Evolutionary conservation across 2,113 vertebrate genomes (phyloP).

Genomic region (Tyrannus savana): DNA sequence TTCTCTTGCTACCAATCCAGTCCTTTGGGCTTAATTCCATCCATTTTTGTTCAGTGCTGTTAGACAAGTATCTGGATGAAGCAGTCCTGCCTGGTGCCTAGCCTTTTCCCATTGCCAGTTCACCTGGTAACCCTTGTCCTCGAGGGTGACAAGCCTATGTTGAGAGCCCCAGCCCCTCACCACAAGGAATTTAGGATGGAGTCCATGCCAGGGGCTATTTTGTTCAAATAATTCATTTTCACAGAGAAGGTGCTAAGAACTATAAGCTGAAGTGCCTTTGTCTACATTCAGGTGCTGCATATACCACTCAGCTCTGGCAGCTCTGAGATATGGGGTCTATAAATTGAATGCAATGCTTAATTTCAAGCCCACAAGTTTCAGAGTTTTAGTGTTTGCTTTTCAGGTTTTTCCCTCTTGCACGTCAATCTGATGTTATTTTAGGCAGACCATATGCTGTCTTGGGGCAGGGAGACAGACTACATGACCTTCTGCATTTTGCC

Average conservation of each 20-base stretch:
- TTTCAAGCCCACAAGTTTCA: neutral
- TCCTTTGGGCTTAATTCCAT: neutral
- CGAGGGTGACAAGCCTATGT: accelerated
- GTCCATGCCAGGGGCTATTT: neutral
- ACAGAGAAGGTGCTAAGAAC: neutral
- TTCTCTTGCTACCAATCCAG: neutral
- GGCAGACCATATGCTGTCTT: neutral
- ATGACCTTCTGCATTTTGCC: neutral
- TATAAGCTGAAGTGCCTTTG: neutral
- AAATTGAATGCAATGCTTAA: neutral
- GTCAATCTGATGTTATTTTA: neutral
- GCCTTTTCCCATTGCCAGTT: neutral
- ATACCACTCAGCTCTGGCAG: neutral
- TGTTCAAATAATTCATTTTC: neutral
- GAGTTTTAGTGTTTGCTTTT: neutral
- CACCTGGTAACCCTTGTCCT: neutral
- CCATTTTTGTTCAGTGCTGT: neutral
- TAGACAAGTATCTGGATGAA: neutral
- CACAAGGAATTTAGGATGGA: neutral
- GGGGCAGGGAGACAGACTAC: neutral
- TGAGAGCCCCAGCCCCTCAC: neutral
- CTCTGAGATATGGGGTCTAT: neutral
- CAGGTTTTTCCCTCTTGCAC: neutral
- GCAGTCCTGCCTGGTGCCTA: neutral
- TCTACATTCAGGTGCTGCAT: neutral